phyloP scores from a whole-genome alignment of 2,113 vertebrate species.

The Panthera tigris region DNA sequence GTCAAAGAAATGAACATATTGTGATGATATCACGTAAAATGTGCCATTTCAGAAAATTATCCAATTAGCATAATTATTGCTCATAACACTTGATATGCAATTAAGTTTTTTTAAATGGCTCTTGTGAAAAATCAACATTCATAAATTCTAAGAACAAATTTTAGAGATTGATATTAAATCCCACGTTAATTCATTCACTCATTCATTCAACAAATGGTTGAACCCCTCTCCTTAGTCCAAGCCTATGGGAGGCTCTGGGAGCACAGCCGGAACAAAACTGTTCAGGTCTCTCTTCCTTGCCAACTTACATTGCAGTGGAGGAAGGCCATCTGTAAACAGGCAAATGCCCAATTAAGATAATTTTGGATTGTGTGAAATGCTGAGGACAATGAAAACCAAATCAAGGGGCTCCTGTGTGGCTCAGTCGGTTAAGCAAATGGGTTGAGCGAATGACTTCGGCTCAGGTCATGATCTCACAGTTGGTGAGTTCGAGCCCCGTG shows the following conservation, averaged over 20 bases:
- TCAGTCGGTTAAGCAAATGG: no score
- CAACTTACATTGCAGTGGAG: neutral
- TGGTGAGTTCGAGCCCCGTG: no score
- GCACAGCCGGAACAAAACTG: neutral
- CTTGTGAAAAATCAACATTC: conserved; percentile 26
- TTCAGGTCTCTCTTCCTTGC: neutral
- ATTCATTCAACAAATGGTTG: neutral
- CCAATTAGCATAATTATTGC: conserved; percentile 20
- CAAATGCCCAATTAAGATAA: neutral
- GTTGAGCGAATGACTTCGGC: no score
- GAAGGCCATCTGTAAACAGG: neutral
- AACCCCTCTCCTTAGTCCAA: neutral
- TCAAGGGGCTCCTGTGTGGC: neutral
- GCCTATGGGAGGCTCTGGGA: neutral
- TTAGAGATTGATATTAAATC: conserved; percentile 4
- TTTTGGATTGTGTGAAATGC: neutral
- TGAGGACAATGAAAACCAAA: neutral
- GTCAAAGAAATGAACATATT: neutral
- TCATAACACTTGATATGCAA: neutral
- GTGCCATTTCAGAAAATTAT: conserved; percentile 46
- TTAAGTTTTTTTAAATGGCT: conserved; percentile 34
- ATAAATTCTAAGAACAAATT: conserved; percentile 37
- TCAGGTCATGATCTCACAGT: no score
- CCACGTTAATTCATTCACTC: neutral
- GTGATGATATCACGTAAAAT: neutral